Conservation (phyloP, 2,888 invertebrate genomes). For the Fissipunctia ypsillon region DNA sequence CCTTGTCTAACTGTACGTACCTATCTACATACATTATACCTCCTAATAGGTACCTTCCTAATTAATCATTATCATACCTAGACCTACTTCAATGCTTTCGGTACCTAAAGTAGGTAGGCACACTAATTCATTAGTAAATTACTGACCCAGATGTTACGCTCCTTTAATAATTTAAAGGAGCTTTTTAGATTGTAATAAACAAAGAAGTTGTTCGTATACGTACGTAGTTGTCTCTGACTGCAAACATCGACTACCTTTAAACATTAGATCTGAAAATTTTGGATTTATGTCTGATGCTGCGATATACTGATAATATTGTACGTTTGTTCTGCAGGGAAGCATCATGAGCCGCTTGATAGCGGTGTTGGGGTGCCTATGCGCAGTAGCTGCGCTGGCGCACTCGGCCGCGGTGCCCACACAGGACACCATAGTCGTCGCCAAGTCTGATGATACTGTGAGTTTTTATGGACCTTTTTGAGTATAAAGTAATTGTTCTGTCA, state of each 20-base stretch:
- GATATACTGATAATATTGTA: background rate
- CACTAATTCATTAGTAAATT: background rate
- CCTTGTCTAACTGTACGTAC: no score
- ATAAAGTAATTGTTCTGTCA: background rate
- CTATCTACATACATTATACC: no score
- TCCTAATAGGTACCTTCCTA: background rate
- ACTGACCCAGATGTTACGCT: no score
- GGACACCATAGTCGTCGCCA: conserved; percentile 82
- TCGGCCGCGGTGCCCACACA: conserved; percentile 78
- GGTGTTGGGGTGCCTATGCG: conserved; percentile 72
- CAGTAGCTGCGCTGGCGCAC: conserved; percentile 66
- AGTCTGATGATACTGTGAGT: conserved; percentile 72
- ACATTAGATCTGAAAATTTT: background rate
- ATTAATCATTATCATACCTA: background rate
- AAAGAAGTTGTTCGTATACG: background rate
- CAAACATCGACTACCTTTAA: background rate
- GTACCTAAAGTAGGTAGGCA: background rate
- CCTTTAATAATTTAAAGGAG: no score
- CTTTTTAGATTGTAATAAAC: background rate
- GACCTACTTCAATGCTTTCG: background rate
- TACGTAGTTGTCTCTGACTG: background rate
- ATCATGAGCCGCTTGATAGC: conserved; percentile 70
- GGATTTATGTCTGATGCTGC: no score
- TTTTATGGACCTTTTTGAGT: background rate
- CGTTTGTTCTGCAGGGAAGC: conserved; percentile 48